Conservation (phyloP, 2,888 invertebrate species). For the Lymantria dispar region DNA sequence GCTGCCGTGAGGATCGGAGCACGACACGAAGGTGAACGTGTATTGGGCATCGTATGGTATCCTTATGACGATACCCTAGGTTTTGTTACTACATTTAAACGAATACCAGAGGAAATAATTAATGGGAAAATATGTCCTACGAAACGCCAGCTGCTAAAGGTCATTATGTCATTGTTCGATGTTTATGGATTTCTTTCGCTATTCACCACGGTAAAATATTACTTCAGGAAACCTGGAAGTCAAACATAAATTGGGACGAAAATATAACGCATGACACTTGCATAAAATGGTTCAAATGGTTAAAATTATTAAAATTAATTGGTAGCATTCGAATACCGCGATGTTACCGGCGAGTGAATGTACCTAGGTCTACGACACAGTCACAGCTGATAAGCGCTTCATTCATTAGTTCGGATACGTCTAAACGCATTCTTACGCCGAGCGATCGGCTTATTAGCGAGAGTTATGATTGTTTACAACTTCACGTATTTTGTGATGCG, state of each 20-base stretch:
- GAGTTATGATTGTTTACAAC: too few relatives aligned
- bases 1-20: slow-evolving; percentile 15
- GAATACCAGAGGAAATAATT: slow-evolving; percentile 14
- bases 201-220: slow-evolving; percentile 27
- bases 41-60: slow-evolving; percentile 29
- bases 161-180: slow-evolving; percentile 30
- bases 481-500: too few relatives aligned
- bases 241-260: too few relatives aligned
- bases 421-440: too few relatives aligned
- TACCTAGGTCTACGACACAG: too few relatives aligned
- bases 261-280: too few relatives aligned
- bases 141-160: slow-evolving; percentile 15
- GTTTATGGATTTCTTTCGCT: slow-evolving; percentile 26
- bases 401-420: too few relatives aligned
- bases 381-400: too few relatives aligned
- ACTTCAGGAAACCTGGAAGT: slow-evolving; percentile 23
- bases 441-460: too few relatives aligned
- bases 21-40: slow-evolving; percentile 17
- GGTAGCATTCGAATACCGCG: too few relatives aligned
- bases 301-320: too few relatives aligned
- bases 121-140: slow-evolving; percentile 19
- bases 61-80: slow-evolving; percentile 20
- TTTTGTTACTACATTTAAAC: slow-evolving; percentile 23
- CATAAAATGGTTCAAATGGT: slow-evolving; percentile 19
- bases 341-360: too few relatives aligned